These are phyloP conservation scores for Peromyscus maniculatus DNA, from an alignment of 2,113 vertebrate genomes.

Conservation along the genomic window DNA sequence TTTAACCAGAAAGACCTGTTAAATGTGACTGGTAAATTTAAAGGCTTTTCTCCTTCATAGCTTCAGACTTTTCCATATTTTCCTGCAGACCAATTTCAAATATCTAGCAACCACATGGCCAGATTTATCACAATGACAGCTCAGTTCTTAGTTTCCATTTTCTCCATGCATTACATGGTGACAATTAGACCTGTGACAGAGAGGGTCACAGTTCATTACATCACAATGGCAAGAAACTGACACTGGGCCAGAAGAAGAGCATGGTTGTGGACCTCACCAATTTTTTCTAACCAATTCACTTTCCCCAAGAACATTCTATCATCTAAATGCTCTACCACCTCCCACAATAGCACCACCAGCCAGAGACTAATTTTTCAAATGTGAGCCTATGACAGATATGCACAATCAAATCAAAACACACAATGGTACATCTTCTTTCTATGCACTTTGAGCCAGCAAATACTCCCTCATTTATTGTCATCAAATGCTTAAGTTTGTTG, in stretches of 20 bases:
- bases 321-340: not conserved
- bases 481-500: not conserved
- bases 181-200: not conserved
- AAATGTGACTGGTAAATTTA: not conserved
- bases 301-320: not conserved
- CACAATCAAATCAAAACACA: not conserved
- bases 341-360: no score
- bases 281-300: not conserved
- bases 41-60: no score
- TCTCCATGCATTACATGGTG: not conserved
- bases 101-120: no score
- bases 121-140: not conserved
- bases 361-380: not conserved
- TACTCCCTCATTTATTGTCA: no score
- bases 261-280: not conserved
- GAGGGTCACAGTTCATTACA: not conserved
- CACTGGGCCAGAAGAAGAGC: not conserved
- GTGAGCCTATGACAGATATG: not conserved
- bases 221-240: not conserved
- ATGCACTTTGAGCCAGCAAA: no score
- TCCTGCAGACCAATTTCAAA: not conserved
- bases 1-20: not conserved
- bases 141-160: not conserved
- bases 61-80: not conserved
- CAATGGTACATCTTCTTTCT: rapidly evolving